A percentile compares a stretch with the other conserved stretches of the same genome.
phyloP scores from a whole-genome alignment of 2,797 vertebrate species.

The Pangasius krempfi region DNA sequence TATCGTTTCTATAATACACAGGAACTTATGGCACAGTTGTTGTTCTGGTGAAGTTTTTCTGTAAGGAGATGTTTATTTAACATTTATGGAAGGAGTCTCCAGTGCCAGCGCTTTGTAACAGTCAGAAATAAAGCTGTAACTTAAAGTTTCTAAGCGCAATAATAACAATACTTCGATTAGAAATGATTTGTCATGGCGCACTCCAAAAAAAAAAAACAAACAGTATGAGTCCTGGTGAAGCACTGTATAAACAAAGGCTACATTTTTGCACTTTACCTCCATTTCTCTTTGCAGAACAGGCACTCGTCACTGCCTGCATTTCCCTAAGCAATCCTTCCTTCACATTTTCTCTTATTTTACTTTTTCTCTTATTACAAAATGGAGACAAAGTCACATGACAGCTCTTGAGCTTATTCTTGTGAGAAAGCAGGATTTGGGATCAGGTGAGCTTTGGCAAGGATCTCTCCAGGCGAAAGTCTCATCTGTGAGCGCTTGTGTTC shows the following conservation, averaged over 20 bases:
- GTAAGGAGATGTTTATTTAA: neutral
- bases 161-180: no score
- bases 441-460: neutral
- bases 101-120: neutral
- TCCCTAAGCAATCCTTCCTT: neutral
- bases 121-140: neutral
- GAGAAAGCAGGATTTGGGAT: neutral
- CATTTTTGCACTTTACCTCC: no score
- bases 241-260: no score
- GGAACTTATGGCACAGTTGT: neutral
- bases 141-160: neutral
- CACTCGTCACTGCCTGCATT: neutral
- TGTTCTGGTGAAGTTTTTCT: neutral
- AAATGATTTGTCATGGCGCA: no score
- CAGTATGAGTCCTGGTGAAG: neutral
- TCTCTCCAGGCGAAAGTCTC: neutral
- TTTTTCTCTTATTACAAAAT: neutral
- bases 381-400: neutral
- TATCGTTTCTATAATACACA: neutral
- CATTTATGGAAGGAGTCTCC: neutral
- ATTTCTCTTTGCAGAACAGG: neutral
- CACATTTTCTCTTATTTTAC: neutral
- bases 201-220: no score
- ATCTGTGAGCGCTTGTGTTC: neutral
- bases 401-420: neutral